Evolutionary conservation across 1,140 invertebrate genomes (phyloP).

Genomic region (Pararge aegeria): DNA sequence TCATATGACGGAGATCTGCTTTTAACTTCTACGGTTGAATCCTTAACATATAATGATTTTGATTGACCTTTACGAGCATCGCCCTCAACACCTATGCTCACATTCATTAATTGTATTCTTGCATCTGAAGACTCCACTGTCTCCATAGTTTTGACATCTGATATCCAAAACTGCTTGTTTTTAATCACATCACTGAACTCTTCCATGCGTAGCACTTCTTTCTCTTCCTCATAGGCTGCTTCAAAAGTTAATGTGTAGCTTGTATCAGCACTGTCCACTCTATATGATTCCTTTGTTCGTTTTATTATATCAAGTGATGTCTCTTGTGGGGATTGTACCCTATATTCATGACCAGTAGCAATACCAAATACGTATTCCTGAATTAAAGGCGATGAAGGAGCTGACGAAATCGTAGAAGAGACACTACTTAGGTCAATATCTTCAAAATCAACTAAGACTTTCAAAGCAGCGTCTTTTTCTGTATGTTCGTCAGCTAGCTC

Average conservation of each 20-base stretch:
- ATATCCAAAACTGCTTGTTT: conserved; percentile 9
- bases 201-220: neutral
- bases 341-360: conserved; percentile 5
- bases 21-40: neutral
- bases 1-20: neutral
- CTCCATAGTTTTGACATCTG: conserved; percentile 4
- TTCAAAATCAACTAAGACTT: neutral
- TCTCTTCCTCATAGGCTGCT: neutral
- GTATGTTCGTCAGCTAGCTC: neutral
- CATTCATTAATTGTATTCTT: neutral
- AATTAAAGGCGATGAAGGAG: conserved; percentile 26
- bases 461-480: neutral
- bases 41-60: neutral
- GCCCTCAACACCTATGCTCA: neutral
- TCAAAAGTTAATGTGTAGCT: conserved; percentile 3
- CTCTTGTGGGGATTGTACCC: conserved; percentile 5
- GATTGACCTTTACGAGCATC: neutral
- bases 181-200: conserved; percentile 1
- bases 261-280: neutral
- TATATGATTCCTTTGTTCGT: neutral
- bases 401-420: conserved; percentile 11
- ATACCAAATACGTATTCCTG: conserved; percentile 68
- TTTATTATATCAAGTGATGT: neutral
- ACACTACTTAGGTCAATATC: neutral
- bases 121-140: conserved; percentile 2